A percentile compares a stretch with the other conserved stretches of the same genome.
Conservation (phyloP, 2,113 vertebrate species). For the Perca flavescens region DNA sequence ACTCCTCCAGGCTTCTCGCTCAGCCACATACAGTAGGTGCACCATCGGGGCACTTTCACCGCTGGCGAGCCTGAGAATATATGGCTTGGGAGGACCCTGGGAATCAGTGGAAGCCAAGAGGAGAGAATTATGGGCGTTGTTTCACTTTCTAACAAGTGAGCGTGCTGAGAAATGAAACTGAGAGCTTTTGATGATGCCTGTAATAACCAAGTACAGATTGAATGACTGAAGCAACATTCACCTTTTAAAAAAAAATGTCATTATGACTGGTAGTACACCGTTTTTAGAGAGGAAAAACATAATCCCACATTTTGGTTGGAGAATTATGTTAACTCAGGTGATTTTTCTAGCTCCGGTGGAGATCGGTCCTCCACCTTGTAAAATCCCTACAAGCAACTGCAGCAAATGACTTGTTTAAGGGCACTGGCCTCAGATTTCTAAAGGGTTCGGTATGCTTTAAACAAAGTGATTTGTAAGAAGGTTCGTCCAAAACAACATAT, state of each 20-base stretch:
- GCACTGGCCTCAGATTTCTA: background rate
- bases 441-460: background rate
- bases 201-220: slow-evolving; percentile 5
- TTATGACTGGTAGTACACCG: background rate
- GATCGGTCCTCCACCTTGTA: background rate
- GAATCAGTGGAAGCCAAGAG: slow-evolving; percentile 54
- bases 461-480: background rate
- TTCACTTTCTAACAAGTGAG: slow-evolving; percentile 40
- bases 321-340: background rate
- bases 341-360: background rate
- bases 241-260: background rate
- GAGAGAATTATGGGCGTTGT: slow-evolving; percentile 10
- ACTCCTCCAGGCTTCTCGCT: slow-evolving; percentile 41
- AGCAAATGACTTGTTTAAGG: background rate
- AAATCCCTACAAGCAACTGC: background rate
- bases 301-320: background rate
- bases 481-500: background rate
- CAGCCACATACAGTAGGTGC: slow-evolving; percentile 55
- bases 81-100: slow-evolving; percentile 46
- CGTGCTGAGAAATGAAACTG: slow-evolving; percentile 42
- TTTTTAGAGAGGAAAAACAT: background rate
- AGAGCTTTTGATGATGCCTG: slow-evolving; percentile 7
- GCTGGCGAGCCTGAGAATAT: slow-evolving; percentile 40
- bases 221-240: slow-evolving; percentile 4
- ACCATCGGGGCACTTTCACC: slow-evolving; percentile 55